phyloP scores from a whole-genome alignment of 2,888 invertebrate genomes.

The Dyspetes luteomarginatus region DNA sequence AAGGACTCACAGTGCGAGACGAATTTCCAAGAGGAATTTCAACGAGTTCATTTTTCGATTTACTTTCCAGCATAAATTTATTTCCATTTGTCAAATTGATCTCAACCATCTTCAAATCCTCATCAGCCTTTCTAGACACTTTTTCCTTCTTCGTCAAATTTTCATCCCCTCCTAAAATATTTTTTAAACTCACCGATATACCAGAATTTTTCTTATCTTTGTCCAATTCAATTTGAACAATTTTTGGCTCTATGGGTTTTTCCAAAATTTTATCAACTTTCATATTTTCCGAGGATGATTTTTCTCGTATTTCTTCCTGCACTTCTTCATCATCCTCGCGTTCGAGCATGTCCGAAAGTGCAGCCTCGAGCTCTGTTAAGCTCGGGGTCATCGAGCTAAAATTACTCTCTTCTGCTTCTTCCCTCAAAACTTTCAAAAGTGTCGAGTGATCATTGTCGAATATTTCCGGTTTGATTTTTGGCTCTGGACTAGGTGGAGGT shows the following conservation, averaged over 20 bases:
- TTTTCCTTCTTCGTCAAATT: background rate
- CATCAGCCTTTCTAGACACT: slow-evolving; percentile 2
- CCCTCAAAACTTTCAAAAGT: slow-evolving; percentile 74
- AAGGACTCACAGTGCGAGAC: background rate
- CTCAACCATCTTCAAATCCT: slow-evolving; percentile 64
- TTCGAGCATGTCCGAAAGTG: slow-evolving; percentile 81
- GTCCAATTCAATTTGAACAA: slow-evolving; percentile 66
- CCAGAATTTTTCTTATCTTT: slow-evolving; percentile 21
- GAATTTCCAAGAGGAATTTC: background rate
- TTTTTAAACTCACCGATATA: slow-evolving; percentile 41
- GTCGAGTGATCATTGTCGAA: slow-evolving; percentile 74
- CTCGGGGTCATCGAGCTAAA: slow-evolving; percentile 82
- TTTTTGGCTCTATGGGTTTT: slow-evolving; percentile 71
- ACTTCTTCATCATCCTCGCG: slow-evolving; percentile 71
- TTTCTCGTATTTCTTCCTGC: slow-evolving; percentile 2
- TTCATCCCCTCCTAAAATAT: slow-evolving; percentile 41
- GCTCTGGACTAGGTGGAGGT: slow-evolving; percentile 79
- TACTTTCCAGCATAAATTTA: slow-evolving; percentile 27
- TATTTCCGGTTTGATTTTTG: slow-evolving; percentile 72
- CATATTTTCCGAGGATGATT: background rate
- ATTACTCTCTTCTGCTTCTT: slow-evolving; percentile 75
- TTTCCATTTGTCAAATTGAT: slow-evolving; percentile 60
- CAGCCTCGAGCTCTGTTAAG: slow-evolving; percentile 79
- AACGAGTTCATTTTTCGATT: slow-evolving; percentile 7
- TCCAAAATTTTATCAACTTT: slow-evolving; percentile 46